Percentiles rank a stretch among this genome's conserved stretches.
phyloP scores from a whole-genome alignment of 1,140 invertebrate species.

The Pogonus chalceus region DNA sequence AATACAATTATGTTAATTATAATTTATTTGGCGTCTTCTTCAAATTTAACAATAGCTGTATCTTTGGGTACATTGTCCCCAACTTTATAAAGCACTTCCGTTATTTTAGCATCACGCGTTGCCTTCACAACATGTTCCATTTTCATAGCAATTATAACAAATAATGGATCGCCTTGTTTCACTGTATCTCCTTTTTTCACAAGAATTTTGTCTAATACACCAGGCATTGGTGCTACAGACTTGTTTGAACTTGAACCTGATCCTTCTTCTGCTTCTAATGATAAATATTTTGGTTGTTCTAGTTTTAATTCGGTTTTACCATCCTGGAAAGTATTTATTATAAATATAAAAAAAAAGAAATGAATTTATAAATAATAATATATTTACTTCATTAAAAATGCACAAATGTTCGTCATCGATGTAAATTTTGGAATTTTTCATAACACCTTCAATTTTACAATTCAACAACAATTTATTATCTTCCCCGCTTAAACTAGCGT shows the following conservation, averaged over 20 bases:
- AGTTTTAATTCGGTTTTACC: slow-evolving; percentile 41
- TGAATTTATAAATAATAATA: too few relatives aligned
- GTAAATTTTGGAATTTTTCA: slow-evolving; percentile 39
- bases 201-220: slow-evolving; percentile 84
- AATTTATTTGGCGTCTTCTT: slow-evolving; percentile 20
- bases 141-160: slow-evolving; percentile 97
- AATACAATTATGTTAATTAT: too few relatives aligned
- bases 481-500: slow-evolving; percentile 29
- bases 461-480: slow-evolving; percentile 31
- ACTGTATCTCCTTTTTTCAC: slow-evolving; percentile 72
- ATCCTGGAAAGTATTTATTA: slow-evolving; percentile 32
- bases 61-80: slow-evolving; percentile 82
- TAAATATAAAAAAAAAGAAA: slow-evolving; percentile 10
- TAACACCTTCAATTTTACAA: slow-evolving; percentile 36
- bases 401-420: slow-evolving; percentile 40
- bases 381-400: slow-evolving; percentile 47
- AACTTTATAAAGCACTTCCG: slow-evolving; percentile 57
- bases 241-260: slow-evolving; percentile 29
- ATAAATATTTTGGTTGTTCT: slow-evolving; percentile 41
- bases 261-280: slow-evolving; percentile 28
- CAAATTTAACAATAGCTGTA: slow-evolving; percentile 43
- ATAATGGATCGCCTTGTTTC: slow-evolving; percentile 70
- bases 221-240: slow-evolving; percentile 87
- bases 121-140: slow-evolving; percentile 95
- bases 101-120: slow-evolving; percentile 61